Conservation (phyloP, 1,140 invertebrate genomes). For the Antheraea pernyi region DNA sequence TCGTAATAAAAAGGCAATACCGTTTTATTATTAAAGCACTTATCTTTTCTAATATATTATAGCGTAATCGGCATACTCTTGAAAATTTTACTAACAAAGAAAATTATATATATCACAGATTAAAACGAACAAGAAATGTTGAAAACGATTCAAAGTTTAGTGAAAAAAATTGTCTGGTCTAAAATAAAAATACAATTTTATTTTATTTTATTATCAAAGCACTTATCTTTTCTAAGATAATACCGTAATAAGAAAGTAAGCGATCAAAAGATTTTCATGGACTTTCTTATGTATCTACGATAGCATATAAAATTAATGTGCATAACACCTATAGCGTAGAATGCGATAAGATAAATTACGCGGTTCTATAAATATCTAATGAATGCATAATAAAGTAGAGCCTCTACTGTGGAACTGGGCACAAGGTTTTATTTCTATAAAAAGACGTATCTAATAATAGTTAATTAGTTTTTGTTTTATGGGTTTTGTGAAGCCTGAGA, state of each 20-base stretch:
- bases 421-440: conserved; percentile 8
- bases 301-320: neutral
- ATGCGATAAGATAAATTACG: conserved; percentile 11
- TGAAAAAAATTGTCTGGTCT: neutral
- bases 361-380: conserved; percentile 12
- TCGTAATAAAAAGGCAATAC: too few species aligned
- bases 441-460: neutral
- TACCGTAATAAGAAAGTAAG: neutral
- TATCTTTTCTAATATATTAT: too few species aligned
- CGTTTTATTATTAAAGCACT: too few species aligned
- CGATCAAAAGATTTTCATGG: neutral
- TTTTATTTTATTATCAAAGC: neutral
- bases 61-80: neutral
- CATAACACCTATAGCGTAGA: neutral
- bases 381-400: conserved; percentile 5
- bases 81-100: neutral
- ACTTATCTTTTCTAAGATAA: too few species aligned
- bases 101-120: too few species aligned
- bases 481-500: too few species aligned
- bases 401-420: neutral
- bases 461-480: too few species aligned
- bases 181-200: neutral
- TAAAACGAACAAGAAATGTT: too few species aligned
- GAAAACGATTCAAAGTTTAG: too few species aligned
- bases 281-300: neutral